Percentiles rank a stretch among this genome's conserved stretches.
phyloP scores from a whole-genome alignment of 2,888 invertebrate species.

The Acanthosoma haemorrhoidale region DNA sequence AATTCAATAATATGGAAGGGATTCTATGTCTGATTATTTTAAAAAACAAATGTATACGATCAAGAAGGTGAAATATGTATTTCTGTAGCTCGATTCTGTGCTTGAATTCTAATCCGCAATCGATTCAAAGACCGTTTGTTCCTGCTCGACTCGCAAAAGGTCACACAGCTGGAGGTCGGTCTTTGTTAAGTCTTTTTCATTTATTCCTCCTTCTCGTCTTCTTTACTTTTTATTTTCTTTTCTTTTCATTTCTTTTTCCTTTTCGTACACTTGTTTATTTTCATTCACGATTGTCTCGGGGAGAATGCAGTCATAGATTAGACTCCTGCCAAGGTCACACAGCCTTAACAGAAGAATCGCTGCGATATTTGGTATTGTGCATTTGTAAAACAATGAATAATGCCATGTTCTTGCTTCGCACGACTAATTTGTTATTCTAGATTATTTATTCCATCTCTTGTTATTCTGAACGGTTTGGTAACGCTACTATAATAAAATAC shows the following conservation, averaged over 20 bases:
- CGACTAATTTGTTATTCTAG: background rate
- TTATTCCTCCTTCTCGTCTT: background rate
- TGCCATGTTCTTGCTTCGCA: background rate
- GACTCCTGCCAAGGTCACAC: background rate
- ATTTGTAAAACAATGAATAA: background rate
- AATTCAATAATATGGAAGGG: no score
- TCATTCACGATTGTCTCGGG: constrained; percentile 14
- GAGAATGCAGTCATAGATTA: constrained; percentile 11
- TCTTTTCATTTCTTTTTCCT: background rate
- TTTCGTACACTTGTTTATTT: constrained; percentile 1
- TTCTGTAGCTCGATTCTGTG: background rate
- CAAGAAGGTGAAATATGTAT: no score
- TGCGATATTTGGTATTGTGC: background rate
- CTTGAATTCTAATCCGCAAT: background rate
- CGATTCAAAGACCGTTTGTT: background rate
- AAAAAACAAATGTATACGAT: no score
- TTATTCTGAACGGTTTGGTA: no score
- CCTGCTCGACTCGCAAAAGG: constrained; percentile 7
- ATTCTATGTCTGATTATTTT: no score
- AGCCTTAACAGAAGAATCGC: background rate
- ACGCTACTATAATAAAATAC: no score
- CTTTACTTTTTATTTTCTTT: background rate
- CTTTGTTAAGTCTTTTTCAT: constrained; percentile 21
- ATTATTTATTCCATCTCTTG: background rate
- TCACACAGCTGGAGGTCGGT: background rate